Conservation (phyloP, 2,888 invertebrate species). For the Mimumesa dahlbomi region DNA sequence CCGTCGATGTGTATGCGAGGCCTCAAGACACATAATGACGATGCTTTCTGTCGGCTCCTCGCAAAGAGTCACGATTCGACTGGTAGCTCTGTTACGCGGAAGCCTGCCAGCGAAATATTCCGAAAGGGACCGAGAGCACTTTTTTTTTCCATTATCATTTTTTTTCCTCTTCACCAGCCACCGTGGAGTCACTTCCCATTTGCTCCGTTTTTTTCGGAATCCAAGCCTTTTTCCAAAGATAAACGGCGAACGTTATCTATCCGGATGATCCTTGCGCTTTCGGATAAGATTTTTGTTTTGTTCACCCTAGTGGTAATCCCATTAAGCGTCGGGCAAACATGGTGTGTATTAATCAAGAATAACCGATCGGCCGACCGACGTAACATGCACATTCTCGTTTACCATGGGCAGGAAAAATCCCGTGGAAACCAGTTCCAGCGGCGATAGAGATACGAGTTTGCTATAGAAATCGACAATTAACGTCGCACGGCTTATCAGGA, state of each 20-base stretch:
- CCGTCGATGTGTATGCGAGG: conserved; percentile 59
- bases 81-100: conserved; percentile 68
- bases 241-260: background rate
- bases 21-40: conserved; percentile 74
- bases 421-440: conserved; percentile 38
- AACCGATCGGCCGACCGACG: conserved; percentile 3
- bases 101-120: conserved; percentile 61
- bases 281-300: too few species aligned
- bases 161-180: conserved; percentile 64
- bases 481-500: conserved; percentile 10
- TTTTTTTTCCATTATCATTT: conserved; percentile 34
- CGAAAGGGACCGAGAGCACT: conserved; percentile 17
- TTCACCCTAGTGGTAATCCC: too few species aligned
- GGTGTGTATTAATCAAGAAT: too few species aligned
- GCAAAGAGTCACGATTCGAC: conserved; percentile 73
- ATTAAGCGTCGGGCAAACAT: too few species aligned
- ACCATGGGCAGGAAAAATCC: conserved; percentile 4
- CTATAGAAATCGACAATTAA: conserved; percentile 21
- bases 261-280: too few species aligned
- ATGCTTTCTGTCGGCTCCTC: conserved; percentile 74
- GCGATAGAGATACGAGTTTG: conserved; percentile 1
- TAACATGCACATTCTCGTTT: conserved; percentile 35
- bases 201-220: too few species aligned
- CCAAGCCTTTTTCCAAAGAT: background rate
- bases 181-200: too few species aligned